Base-by-base conservation (phyloP, 2,113 vertebrate species). In the Ochotona princeps region DNA sequence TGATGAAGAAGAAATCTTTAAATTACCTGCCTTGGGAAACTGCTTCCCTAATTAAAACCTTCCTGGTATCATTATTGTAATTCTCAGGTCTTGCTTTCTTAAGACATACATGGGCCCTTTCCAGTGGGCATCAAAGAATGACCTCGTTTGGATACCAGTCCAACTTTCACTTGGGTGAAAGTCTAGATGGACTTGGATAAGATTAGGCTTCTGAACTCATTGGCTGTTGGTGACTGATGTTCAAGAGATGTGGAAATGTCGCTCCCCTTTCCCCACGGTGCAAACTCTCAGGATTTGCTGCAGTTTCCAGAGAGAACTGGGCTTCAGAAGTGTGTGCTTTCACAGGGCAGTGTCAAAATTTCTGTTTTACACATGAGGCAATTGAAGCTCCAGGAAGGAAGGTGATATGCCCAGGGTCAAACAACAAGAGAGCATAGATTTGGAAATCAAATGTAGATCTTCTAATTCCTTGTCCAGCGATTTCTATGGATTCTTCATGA, bases 81-180 rank as follows among this genome's bases (percentile, higher is more conserved):
- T 35, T 79, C 54, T 61, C 12, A 28, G 95, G 25, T 83, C 65
- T 92, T 83, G 28, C 47, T 92, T 94, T 95, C 80, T 91, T 92
- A 81, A 83, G 47, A 76, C 26, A 78, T 47, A 12, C 65, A 7
- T 0, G 38, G 38, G 0, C 88, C 15, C 63, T 96, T 93, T 51
- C 38, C 60, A n/a, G 3, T 89, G 9, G 12, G 44, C 70, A 80
- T 80, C 87, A 54, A 28, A 93, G 47, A 26, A 57, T 86, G 38
- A 89, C 38, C 44, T 80, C 89, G 47, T 26, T 49, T 87, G 12
- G 35, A 81, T 80, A 69, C 32, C 67, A 76, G 35, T 76, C 84
- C 15, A 91, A 21, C n/a, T 44, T 44, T 44, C 30, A 89, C 65
- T 90, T 73, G 14, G 47, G 32, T 89, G 23, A 94, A 92, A 80